These are phyloP conservation scores for Margarornis squamiger DNA, from an alignment of 2,797 vertebrate species.

Conservation along the genomic window DNA sequence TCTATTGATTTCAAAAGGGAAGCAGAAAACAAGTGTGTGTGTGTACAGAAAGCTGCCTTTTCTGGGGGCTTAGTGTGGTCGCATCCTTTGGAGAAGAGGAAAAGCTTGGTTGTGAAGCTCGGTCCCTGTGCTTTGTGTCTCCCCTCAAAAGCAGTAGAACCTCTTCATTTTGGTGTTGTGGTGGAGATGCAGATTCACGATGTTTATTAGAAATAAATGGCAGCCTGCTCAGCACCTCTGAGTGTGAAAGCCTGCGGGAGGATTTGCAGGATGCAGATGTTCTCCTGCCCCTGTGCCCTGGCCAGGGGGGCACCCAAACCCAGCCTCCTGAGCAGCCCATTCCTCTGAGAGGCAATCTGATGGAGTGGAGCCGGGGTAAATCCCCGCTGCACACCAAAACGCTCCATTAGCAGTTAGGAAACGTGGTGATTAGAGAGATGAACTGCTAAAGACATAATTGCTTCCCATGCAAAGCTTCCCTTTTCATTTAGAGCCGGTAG, in stretches of 20 bases:
- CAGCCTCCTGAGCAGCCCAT: neutral
- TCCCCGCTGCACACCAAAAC: neutral
- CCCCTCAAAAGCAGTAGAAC: neutral
- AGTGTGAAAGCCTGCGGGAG: neutral
- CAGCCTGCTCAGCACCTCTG: neutral
- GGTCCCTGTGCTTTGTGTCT: neutral
- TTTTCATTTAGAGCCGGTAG: neutral
- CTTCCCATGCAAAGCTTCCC: neutral
- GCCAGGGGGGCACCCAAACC: neutral
- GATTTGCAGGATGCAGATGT: neutral
- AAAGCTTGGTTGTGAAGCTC: neutral
- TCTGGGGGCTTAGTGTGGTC: neutral
- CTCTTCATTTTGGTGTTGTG: neutral
- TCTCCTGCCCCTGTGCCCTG: neutral
- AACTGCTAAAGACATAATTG: constrained; percentile 8
- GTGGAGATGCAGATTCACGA: neutral
- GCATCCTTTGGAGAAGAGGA: neutral
- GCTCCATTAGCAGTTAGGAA: constrained; percentile 11
- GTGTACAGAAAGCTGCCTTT: neutral
- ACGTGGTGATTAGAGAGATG: constrained; percentile 18
- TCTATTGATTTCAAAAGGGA: neutral
- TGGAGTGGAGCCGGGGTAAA: neutral
- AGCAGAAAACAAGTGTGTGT: neutral
- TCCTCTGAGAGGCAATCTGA: neutral
- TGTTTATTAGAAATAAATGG: neutral